Evolutionary conservation across 2,888 invertebrate genomes (phyloP), one percentile per base, ranked within the genome.

Genomic region (Meiosimyza decipiens): DNA sequence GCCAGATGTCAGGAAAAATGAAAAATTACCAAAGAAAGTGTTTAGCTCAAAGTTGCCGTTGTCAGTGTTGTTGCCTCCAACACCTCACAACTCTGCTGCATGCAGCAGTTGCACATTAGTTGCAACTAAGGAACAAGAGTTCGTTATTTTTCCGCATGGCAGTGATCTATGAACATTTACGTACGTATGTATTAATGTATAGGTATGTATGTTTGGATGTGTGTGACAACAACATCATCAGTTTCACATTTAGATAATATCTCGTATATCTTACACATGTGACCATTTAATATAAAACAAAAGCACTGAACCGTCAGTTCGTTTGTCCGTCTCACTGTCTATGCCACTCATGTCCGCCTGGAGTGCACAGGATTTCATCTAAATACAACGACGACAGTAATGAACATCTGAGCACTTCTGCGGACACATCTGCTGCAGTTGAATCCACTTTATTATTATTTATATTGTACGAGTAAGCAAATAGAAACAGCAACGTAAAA

Each of bases 61-160:
- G 68, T 18, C 50, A 49, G 47, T 54, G 12, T 15, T 50, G n/a
- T 47, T 51, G 49, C 54, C 16, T 40, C 63, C 13, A 63, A 6
- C 77, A 77, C 82, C 78, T 80, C 81, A 82, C 81, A 12, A 13
- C 54, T 54, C 54, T 54, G 7, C 7, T 9, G 54, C 7, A 54
- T 52, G 40, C 64, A 57, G 47, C 47, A 11, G 13, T 50, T 52
- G 52, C 63, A 7, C 78, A 51, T n/a, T 12, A 62, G 9, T 16
- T 47, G 40, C n/a, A 62, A 47, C 47, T n/a, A 6, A 28, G 12
- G 13, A 16, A 16, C n/a, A 66, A 13, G 15, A 16, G 9, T 33
- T 33, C 6, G 40, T 40, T 40, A 40, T 40, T 40, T n/a, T 28
- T 65, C 50, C 5, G 12, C 15, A 28, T n/a, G 16, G 55, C 18